A percentile compares a stretch with the other conserved stretches of the same genome.
Conservation (phyloP, 2,113 vertebrate genomes). For the Dermatemys mawii region DNA sequence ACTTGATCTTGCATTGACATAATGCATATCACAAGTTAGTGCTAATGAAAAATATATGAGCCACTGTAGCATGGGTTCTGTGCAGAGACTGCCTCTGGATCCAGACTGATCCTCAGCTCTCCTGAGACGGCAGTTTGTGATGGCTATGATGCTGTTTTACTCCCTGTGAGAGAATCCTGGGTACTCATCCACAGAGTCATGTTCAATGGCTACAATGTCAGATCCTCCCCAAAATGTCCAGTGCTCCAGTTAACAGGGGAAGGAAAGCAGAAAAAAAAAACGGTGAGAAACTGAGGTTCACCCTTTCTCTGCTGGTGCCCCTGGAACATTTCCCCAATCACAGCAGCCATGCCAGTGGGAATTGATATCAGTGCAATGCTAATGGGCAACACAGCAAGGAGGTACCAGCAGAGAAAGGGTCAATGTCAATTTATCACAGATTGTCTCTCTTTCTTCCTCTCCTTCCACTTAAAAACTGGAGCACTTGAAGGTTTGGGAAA, state of each 20-base stretch:
- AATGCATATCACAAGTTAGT: background rate
- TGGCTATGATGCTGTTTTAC: background rate
- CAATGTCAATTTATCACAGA: background rate
- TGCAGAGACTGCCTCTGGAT: background rate
- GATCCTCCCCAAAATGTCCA: too few relatives aligned
- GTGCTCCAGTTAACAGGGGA: too few relatives aligned
- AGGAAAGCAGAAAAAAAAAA: too few relatives aligned
- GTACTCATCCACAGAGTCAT: too few relatives aligned
- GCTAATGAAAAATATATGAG: background rate
- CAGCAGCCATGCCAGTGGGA: too few relatives aligned
- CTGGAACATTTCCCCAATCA: too few relatives aligned
- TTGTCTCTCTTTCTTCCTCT: fast-evolving
- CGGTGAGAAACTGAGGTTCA: too few relatives aligned
- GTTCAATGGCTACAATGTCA: too few relatives aligned
- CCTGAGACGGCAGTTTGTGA: background rate
- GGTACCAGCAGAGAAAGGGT: background rate
- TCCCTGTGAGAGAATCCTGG: background rate
- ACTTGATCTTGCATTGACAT: background rate
- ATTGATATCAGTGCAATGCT: too few relatives aligned
- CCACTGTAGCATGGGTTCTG: background rate
- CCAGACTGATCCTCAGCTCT: background rate
- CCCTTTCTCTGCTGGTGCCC: too few relatives aligned
- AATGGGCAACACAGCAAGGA: background rate
- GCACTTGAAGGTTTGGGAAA: background rate
- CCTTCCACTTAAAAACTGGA: background rate